These are phyloP conservation scores for Cephus rjabovi DNA, from an alignment of 2,888 invertebrate species.

Conservation along the genomic window DNA sequence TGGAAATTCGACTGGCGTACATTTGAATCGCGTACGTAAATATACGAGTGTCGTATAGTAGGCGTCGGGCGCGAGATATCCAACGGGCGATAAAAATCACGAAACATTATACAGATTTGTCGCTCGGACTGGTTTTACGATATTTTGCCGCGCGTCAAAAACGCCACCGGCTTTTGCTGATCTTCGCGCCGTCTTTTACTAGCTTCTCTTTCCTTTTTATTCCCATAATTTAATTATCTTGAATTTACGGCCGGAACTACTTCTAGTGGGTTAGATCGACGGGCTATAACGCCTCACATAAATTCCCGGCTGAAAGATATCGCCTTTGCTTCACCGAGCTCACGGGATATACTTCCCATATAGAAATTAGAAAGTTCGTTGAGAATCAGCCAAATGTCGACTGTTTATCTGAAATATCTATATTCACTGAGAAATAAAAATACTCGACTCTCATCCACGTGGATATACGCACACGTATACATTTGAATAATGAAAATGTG, in stretches of 20 bases:
- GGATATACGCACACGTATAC: too few relatives aligned
- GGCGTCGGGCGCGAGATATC: slow-evolving; percentile 11
- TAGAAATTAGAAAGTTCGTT: neutral
- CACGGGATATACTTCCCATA: neutral
- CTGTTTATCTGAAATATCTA: neutral
- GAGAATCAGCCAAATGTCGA: neutral
- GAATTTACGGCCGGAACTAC: slow-evolving; percentile 52
- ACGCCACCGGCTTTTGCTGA: neutral
- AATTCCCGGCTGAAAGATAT: slow-evolving; percentile 53
- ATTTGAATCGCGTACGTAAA: neutral
- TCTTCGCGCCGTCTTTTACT: slow-evolving; percentile 12
- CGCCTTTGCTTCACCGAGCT: slow-evolving; percentile 41
- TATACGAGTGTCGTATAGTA: slow-evolving; percentile 15
- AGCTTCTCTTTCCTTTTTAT: slow-evolving; percentile 41
- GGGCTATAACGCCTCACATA: slow-evolving; percentile 53
- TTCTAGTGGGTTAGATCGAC: slow-evolving; percentile 52
- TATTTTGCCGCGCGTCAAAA: slow-evolving; percentile 54
- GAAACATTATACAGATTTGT: slow-evolving; percentile 66
- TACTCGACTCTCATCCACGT: too few relatives aligned
- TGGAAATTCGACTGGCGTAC: neutral
- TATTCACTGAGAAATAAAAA: neutral
- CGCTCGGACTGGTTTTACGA: slow-evolving; percentile 64
- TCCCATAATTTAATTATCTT: slow-evolving; percentile 64
- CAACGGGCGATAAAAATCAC: slow-evolving; percentile 60
- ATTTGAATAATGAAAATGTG: neutral